Evolutionary conservation across 2,113 vertebrate genomes (phyloP).

Genomic region (Silurus asotus): DNA sequence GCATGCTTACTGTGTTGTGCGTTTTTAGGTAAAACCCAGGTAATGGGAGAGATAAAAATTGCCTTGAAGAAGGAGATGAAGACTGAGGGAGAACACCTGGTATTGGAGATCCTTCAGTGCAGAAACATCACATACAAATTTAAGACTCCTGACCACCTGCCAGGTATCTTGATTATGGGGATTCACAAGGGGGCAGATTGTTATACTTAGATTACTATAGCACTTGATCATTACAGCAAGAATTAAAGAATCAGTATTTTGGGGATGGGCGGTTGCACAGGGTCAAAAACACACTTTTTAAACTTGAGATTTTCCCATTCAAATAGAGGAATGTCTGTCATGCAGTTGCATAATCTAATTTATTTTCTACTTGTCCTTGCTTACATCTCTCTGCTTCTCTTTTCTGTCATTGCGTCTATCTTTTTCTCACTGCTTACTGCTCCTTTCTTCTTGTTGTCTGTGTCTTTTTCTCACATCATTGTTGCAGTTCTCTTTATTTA

Average conservation of each 20-base stretch:
- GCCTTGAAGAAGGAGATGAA: slow-evolving; percentile 97
- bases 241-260: not conserved
- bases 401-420: not conserved
- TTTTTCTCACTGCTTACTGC: not conserved
- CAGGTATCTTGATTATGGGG: slow-evolving; percentile 73
- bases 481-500: not conserved
- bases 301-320: not conserved
- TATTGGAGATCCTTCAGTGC: slow-evolving; percentile 96
- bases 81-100: slow-evolving; percentile 94
- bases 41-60: slow-evolving; percentile 98
- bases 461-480: not conserved
- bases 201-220: not conserved
- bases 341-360: not conserved
- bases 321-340: not conserved
- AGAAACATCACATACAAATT: slow-evolving; percentile 99
- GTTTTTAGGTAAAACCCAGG: slow-evolving; percentile 87
- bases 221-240: not conserved
- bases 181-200: not conserved
- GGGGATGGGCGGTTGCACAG: not conserved
- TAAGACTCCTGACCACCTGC: slow-evolving; percentile 95
- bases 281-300: not conserved
- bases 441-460: not conserved
- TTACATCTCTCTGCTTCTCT: not conserved
- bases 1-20: slow-evolving; percentile 39
- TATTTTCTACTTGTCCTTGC: not conserved